Evolutionary conservation across 2,797 vertebrate species (phyloP).

Genomic region (Coilia nasus): DNA sequence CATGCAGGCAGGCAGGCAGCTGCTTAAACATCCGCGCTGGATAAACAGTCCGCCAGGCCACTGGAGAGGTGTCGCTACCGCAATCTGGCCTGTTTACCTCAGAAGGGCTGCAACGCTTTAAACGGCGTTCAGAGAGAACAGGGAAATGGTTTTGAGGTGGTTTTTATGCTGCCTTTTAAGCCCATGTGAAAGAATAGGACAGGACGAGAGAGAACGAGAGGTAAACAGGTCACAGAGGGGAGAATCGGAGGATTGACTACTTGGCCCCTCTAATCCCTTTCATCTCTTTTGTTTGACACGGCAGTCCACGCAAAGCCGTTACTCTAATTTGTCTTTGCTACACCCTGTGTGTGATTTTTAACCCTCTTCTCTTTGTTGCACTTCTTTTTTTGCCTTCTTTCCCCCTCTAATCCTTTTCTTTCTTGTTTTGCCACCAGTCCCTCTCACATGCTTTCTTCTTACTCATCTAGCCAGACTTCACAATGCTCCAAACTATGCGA

Average conservation of each 20-base stretch:
- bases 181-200: neutral
- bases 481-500: neutral
- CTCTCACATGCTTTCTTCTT: constrained; percentile 25
- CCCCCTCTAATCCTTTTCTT: constrained; percentile 27
- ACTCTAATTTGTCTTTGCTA: constrained; percentile 42
- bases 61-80: constrained; percentile 34
- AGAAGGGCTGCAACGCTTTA: constrained; percentile 60
- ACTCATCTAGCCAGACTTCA: neutral
- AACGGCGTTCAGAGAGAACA: constrained; percentile 42
- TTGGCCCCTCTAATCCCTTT: constrained; percentile 41
- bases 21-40: constrained; percentile 62
- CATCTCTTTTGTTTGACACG: constrained; percentile 35
- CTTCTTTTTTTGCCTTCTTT: constrained; percentile 25
- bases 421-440: neutral
- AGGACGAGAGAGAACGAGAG: constrained; percentile 13
- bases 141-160: constrained; percentile 44
- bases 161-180: neutral
- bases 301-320: constrained; percentile 41
- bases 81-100: constrained; percentile 52
- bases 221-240: constrained; percentile 21
- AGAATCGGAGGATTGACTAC: constrained; percentile 25
- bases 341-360: constrained; percentile 20
- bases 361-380: constrained; percentile 25
- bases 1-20: constrained; percentile 60
- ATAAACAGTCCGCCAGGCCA: constrained; percentile 61